phyloP scores from a whole-genome alignment of 2,113 vertebrate genomes.

The Rhynchomys soricoides region DNA sequence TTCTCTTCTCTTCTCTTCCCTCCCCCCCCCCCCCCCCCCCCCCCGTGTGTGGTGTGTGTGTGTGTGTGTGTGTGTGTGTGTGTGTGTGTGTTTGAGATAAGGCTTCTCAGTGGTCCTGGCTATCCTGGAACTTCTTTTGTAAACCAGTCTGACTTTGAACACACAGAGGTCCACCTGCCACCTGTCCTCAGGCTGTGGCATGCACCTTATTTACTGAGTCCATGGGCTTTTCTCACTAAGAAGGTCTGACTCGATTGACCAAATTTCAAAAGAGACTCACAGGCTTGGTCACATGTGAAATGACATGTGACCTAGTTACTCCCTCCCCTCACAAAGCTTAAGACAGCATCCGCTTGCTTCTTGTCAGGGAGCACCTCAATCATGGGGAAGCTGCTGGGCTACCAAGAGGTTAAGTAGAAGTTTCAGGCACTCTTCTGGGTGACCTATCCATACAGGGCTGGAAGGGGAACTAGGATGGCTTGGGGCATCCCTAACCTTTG shows the following conservation, averaged over 20 bases:
- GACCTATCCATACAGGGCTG: conserved; percentile 74
- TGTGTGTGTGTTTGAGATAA: not conserved
- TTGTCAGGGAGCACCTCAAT: not conserved
- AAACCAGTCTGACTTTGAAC: not conserved
- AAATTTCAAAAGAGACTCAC: not conserved
- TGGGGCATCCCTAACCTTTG: conserved; percentile 81
- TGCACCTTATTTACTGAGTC: not conserved
- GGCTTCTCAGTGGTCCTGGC: not conserved
- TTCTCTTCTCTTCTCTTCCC: not conserved
- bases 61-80: not conserved
- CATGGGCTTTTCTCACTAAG: not conserved
- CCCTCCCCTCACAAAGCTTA: not conserved
- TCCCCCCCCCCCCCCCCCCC: too few relatives aligned
- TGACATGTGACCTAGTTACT: not conserved
- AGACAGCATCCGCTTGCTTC: not conserved
- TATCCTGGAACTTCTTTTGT: not conserved
- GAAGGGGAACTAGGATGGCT: conserved; percentile 73
- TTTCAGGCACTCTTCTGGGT: not conserved
- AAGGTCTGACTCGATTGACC: not conserved
- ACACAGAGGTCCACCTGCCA: not conserved
- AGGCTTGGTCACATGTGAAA: not conserved
- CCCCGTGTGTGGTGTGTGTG: not conserved
- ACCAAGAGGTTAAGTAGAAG: conserved; percentile 25
- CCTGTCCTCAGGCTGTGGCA: not conserved
- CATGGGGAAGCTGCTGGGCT: not conserved